These are phyloP conservation scores for Dendrolimus houi DNA, from an alignment of 2,888 invertebrate genomes.

Conservation along the genomic window DNA sequence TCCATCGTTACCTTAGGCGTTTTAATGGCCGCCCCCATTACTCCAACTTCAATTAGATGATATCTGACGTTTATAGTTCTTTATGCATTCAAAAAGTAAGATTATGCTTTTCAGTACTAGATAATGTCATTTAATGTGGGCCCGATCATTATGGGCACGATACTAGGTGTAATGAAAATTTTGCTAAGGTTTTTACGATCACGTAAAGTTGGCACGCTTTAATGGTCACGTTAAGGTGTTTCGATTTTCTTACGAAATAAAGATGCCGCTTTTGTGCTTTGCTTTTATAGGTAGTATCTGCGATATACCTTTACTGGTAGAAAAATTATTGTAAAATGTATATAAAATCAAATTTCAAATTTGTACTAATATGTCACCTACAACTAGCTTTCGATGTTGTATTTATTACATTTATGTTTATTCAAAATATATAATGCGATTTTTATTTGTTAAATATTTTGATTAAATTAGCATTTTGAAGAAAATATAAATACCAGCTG, in stretches of 20 bases:
- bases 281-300: no score
- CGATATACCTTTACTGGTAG: no score
- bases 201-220: constrained; percentile 28
- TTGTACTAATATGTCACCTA: no score
- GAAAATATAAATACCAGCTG: no score
- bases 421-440: no score
- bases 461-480: no score
- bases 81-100: constrained; percentile 66
- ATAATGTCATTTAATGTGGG: constrained; percentile 64
- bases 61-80: constrained; percentile 74
- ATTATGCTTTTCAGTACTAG: constrained; percentile 59
- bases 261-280: no score
- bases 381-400: no score
- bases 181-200: constrained; percentile 55
- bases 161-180: constrained; percentile 63
- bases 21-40: constrained; percentile 58
- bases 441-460: no score
- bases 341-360: no score
- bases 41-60: constrained; percentile 69
- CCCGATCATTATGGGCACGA: constrained; percentile 62
- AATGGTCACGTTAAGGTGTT: constrained; percentile 39
- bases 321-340: no score
- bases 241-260: constrained; percentile 24
- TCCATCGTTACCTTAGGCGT: constrained; percentile 55
- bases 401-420: no score